Base-by-base conservation (phyloP, 2,888 invertebrate genomes). In the Phasia obesa region DNA sequence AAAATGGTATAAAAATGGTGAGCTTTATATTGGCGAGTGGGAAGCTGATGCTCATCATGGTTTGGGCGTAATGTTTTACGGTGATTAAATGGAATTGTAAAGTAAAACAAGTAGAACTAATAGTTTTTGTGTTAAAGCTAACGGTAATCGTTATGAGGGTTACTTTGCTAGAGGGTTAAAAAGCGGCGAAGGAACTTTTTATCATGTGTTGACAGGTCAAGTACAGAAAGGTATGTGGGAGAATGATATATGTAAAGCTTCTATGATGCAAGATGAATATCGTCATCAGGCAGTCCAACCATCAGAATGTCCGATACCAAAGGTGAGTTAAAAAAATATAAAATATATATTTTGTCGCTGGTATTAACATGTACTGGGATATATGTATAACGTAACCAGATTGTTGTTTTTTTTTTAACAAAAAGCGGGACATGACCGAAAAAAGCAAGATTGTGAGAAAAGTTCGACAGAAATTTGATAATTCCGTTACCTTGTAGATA, bases 131-230 rank as follows among this genome's bases (percentile, higher is more conserved):
- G 21, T 57, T 42, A 5, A 81, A 90, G 91, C 84, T 7, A 91
- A 91, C 86, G 89, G 89, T 2, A 90, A 91, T 84, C 88, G 91
- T 4, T 91, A 90, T 85, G 91, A 91, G 79, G 91, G 91, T 11
- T 85, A 88, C 35, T 91, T 90, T 77, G 87, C 88, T 2, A 85
- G 88, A 3, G 91, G 90, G 3, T 85, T 86, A 51, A 91, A 91
- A 81, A 89, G 90, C 76, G 91, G 91, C 2, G 91, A 91, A 76
- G 91, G 91, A 15, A 84, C 88, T 25, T 91, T 88, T 67, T 89
- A 89, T 74, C 91, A 91, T 67, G 87, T 86, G 85, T 85, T 88
- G 31, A 91, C 90, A 0, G 91, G 91, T 0, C 91, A 91, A 65
- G 85, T 90, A 19, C 91, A 91, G 81, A 91, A 91, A 64, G 91